These are phyloP conservation scores for Frieseomelitta varia DNA, from an alignment of 1,140 invertebrate species.

Conservation along the genomic window DNA sequence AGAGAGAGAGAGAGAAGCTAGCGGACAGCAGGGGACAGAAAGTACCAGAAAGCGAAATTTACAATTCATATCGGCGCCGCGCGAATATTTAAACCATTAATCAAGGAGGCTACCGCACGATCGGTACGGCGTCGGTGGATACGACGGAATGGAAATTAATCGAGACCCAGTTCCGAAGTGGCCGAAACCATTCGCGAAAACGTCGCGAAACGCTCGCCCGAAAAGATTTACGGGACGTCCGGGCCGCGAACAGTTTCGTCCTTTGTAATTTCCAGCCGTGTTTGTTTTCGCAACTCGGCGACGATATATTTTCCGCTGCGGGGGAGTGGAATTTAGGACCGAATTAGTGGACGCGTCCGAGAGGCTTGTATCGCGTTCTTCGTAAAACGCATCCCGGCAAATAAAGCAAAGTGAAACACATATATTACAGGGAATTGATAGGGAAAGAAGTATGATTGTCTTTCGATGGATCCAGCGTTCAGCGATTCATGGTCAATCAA, in stretches of 20 bases:
- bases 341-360: background rate
- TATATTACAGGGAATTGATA: too few species aligned
- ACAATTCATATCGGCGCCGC: conserved; percentile 74
- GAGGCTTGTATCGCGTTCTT: too few species aligned
- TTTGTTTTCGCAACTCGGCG: background rate
- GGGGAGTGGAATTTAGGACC: too few species aligned
- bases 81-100: conserved; percentile 76
- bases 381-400: too few species aligned
- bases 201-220: conserved; percentile 29
- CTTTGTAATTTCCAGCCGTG: background rate
- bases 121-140: conserved; percentile 16
- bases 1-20: background rate
- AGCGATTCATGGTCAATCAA: too few species aligned
- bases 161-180: conserved; percentile 57
- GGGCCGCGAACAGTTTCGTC: background rate
- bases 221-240: background rate
- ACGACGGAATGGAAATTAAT: conserved; percentile 71
- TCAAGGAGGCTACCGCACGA: conserved; percentile 64
- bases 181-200: conserved; percentile 42
- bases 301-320: too few species aligned
- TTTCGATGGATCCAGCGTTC: too few species aligned
- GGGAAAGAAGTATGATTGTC: too few species aligned
- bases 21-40: conserved; percentile 37
- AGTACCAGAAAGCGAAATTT: conserved; percentile 64
- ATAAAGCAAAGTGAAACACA: too few species aligned